phyloP scores from a whole-genome alignment of 2,797 vertebrate species.

The Hydrolagus colliei region DNA sequence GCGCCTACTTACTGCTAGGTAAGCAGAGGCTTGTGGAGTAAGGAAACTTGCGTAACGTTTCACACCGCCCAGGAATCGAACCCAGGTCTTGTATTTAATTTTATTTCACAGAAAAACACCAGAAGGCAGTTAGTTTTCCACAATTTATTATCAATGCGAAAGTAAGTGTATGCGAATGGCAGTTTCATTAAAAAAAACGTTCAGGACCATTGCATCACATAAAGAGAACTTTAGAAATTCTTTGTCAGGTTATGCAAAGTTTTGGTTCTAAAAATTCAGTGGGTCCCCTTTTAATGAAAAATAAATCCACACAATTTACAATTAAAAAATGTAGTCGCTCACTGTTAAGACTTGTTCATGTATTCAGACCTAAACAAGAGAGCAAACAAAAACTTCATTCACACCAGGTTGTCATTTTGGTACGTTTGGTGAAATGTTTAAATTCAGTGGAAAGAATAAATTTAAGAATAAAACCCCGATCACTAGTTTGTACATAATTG shows the following conservation, averaged over 20 bases:
- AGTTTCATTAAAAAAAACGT: constrained; percentile 94
- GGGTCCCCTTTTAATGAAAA: constrained; percentile 76
- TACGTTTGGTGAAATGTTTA: constrained; percentile 51
- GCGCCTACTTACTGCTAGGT: too few relatives aligned
- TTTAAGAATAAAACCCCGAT: constrained; percentile 61
- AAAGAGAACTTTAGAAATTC: constrained; percentile 58
- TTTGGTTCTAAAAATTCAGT: constrained; percentile 77
- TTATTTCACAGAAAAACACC: constrained; percentile 41
- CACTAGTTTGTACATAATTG: constrained; percentile 38
- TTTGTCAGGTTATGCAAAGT: constrained; percentile 37
- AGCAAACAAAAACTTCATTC: constrained; percentile 56
- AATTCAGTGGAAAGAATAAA: constrained; percentile 53
- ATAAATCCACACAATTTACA: constrained; percentile 61
- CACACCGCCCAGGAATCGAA: too few relatives aligned
- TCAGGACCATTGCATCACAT: constrained; percentile 87
- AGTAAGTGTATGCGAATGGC: constrained; percentile 94
- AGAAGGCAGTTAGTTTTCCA: constrained; percentile 80
- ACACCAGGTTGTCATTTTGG: constrained; percentile 59
- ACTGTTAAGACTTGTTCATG: constrained; percentile 65
- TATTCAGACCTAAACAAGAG: constrained; percentile 54
- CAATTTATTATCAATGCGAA: constrained; percentile 94
- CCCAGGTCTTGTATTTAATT: neutral
- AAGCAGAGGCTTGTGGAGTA: too few relatives aligned
- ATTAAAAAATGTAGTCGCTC: constrained; percentile 73
- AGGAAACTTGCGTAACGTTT: too few relatives aligned